Base-by-base conservation (phyloP, 2,888 invertebrate genomes). In the Incurvaria masculella region DNA sequence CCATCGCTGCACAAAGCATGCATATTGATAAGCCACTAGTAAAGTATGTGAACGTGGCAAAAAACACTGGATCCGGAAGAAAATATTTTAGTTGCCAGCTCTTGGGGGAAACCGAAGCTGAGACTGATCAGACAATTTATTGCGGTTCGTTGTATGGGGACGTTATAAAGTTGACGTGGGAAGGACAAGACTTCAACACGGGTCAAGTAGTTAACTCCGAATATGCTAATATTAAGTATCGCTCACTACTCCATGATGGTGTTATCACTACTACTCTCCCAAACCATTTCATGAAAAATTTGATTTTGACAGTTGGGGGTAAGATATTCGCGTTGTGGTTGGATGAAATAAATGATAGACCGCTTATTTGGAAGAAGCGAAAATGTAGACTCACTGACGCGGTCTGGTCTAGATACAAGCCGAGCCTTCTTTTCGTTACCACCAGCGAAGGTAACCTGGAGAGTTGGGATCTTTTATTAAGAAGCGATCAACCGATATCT, bases 361-460 rank as follows among this genome's bases (percentile, higher is more conserved):
- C 89, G 0, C 61, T 90, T 4, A 64, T 87, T 47, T 88, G 88
- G 88, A 83, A 87, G 47, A 83, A 81, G 55, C 74, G 82, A 14
- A 69, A 78, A 2, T 69, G 69, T 49, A 68, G 73, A 47, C 74
- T 88, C 52, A 87, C 88, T 0, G 79, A 82, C 16, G 84, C 87
- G 0, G 70, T 76, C 33, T 94, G 93, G 92, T 90, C 89, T n/a
- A 74, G 81, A n/a, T 81, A 83, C 41, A 81, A 88, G 45, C 86
- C 91, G 0, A 85, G 86, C 44, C 80, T 89, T 44, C 71, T 93
- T 49, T 88, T 86, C 60, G 66, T 93, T 47, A 80, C 84, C 1
- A 84, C 87, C 18, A 79, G 76, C 20, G 90, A 92, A 69, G 93
- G 93, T 2, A 81, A 80, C 49, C 71, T 91, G 14, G 92, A 94